Evolutionary conservation across 2,797 vertebrate genomes (phyloP).

Genomic region (Pantherophis vulpinus): DNA sequence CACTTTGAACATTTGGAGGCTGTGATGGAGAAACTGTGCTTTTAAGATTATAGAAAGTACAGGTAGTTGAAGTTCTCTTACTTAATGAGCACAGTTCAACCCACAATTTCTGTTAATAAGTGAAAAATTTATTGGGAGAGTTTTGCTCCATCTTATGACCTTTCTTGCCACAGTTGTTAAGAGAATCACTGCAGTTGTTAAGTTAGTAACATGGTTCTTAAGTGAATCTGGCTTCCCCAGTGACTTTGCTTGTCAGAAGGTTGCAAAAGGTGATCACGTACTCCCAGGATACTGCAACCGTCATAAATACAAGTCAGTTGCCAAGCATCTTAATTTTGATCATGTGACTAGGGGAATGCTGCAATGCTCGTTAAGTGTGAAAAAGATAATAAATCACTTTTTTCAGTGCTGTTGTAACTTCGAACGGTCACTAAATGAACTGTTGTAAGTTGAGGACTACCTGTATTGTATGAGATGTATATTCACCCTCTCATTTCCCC

Average conservation of each 20-base stretch:
- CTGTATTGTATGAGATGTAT: background rate
- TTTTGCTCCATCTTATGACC: background rate
- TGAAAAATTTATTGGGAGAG: background rate
- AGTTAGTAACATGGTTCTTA: background rate
- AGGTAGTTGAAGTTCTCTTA: background rate
- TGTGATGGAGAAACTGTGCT: background rate
- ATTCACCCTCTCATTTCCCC: background rate
- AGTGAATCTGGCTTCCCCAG: background rate
- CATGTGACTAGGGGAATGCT: background rate
- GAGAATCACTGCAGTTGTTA: background rate
- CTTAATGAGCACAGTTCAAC: background rate
- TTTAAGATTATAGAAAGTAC: background rate
- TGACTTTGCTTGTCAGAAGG: background rate
- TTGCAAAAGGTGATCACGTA: background rate
- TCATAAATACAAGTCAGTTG: background rate
- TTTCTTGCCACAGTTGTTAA: background rate
- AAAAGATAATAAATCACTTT: background rate
- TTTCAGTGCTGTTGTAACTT: background rate
- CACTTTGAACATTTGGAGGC: background rate
- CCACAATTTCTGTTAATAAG: background rate
- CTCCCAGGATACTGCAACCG: background rate
- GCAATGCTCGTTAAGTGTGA: background rate
- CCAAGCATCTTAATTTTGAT: background rate
- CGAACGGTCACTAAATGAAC: background rate
- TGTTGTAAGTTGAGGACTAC: background rate